These are phyloP conservation scores for Scomber scombrus DNA, from an alignment of 2,113 vertebrate genomes.

Conservation along the genomic window DNA sequence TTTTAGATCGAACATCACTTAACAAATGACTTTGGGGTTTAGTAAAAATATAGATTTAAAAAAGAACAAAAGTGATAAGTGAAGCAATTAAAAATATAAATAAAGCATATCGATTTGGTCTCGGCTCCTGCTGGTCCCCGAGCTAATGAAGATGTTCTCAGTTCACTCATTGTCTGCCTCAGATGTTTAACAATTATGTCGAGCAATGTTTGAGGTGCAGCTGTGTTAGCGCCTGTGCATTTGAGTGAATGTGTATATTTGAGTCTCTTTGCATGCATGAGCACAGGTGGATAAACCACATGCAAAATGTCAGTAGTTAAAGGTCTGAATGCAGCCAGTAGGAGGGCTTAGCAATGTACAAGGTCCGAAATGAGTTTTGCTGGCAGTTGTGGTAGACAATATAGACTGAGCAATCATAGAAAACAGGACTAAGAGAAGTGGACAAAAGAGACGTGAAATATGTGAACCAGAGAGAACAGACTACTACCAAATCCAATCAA, in stretches of 20 bases:
- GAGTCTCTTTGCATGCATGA: background rate
- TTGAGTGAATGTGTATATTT: background rate
- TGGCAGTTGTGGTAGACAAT: conserved; percentile 21
- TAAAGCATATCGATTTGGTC: no score
- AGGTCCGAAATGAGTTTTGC: conserved; percentile 45
- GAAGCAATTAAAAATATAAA: no score
- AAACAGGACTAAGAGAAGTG: conserved; percentile 46
- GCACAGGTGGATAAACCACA: conserved; percentile 7
- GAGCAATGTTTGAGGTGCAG: background rate
- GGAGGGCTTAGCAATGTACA: conserved; percentile 40
- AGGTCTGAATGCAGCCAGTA: conserved; percentile 36
- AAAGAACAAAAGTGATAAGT: no score
- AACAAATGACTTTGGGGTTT: no score
- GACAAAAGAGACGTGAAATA: conserved; percentile 60
- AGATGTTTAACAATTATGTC: no score
- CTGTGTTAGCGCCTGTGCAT: background rate
- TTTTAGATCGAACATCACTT: no score
- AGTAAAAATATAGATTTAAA: no score
- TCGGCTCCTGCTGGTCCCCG: no score
- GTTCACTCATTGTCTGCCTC: no score
- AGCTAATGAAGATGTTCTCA: no score
- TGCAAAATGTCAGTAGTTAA: conserved; percentile 16
- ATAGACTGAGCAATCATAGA: conserved; percentile 36
- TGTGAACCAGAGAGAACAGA: conserved; percentile 57
- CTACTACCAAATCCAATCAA: conserved; percentile 53